Evolutionary conservation across 1,140 invertebrate species (phyloP).

Genomic region (Galleria mellonella): DNA sequence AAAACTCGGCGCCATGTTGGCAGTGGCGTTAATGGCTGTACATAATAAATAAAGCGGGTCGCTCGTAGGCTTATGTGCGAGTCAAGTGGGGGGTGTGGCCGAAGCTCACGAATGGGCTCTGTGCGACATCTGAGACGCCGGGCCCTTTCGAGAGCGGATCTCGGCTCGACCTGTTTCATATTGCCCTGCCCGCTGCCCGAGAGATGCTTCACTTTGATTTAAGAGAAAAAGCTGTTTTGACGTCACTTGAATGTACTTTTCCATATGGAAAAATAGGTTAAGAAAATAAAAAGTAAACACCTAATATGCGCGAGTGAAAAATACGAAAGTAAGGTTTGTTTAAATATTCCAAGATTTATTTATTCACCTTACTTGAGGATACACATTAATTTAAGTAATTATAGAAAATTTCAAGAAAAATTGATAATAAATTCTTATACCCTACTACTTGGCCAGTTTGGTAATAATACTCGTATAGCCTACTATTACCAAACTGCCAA

Average conservation of each 20-base stretch:
- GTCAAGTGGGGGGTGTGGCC: slow-evolving; percentile 68
- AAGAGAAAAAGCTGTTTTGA: slow-evolving; percentile 63
- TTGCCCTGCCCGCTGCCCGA: slow-evolving; percentile 56
- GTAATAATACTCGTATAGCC: too few species aligned
- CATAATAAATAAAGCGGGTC: slow-evolving; percentile 71
- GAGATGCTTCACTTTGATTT: slow-evolving; percentile 67
- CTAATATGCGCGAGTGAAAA: slow-evolving; percentile 1
- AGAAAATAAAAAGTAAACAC: slow-evolving; percentile 4
- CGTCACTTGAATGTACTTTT: slow-evolving; percentile 28
- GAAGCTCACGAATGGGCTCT: slow-evolving; percentile 61
- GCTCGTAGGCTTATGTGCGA: slow-evolving; percentile 65
- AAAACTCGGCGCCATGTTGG: slow-evolving; percentile 67
- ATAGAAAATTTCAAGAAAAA: too few species aligned
- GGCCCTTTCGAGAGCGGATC: slow-evolving; percentile 60
- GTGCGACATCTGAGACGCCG: slow-evolving; percentile 62
- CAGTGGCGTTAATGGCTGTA: slow-evolving; percentile 68
- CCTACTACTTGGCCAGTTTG: too few species aligned
- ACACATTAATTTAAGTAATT: background rate
- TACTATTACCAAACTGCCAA: too few species aligned
- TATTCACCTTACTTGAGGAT: background rate
- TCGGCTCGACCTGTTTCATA: slow-evolving; percentile 63
- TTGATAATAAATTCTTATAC: too few species aligned
- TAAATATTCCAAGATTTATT: too few species aligned
- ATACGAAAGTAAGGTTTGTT: background rate
- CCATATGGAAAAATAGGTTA: slow-evolving; percentile 25